These are phyloP conservation scores for Synergus itoensis DNA, from an alignment of 2,888 invertebrate species.

Conservation along the genomic window DNA sequence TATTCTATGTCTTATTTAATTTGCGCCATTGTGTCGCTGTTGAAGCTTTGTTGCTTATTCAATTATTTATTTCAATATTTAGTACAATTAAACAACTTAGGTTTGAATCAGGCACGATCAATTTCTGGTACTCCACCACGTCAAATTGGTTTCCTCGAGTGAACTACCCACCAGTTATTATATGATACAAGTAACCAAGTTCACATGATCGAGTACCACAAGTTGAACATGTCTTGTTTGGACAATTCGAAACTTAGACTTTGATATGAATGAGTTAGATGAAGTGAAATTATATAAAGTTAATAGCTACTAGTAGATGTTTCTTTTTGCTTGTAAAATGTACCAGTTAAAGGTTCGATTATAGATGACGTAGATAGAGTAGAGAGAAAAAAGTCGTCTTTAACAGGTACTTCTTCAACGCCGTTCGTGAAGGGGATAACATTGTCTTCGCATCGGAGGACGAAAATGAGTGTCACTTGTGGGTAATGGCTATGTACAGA, in stretches of 20 bases:
- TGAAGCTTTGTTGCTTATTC: neutral
- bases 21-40: neutral
- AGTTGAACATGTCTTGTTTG: conserved; percentile 2
- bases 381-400: conserved; percentile 32
- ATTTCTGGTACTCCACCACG: neutral
- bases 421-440: conserved; percentile 98
- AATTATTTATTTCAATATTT: neutral
- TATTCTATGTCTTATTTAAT: neutral
- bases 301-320: neutral
- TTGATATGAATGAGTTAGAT: neutral
- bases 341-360: conserved; percentile 34
- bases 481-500: conserved; percentile 99
- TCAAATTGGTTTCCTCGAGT: neutral
- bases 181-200: neutral
- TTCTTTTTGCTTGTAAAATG: conserved; percentile 21
- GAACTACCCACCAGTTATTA: neutral
- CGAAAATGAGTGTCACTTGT: conserved; percentile 98
- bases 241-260: neutral
- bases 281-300: neutral
- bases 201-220: neutral
- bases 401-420: conserved; percentile 96
- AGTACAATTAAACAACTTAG: neutral
- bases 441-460: conserved; percentile 97
- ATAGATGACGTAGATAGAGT: conserved; percentile 37
- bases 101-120: neutral